Conservation (phyloP, 2,113 vertebrate genomes). For the Xiphophorus maculatus region DNA sequence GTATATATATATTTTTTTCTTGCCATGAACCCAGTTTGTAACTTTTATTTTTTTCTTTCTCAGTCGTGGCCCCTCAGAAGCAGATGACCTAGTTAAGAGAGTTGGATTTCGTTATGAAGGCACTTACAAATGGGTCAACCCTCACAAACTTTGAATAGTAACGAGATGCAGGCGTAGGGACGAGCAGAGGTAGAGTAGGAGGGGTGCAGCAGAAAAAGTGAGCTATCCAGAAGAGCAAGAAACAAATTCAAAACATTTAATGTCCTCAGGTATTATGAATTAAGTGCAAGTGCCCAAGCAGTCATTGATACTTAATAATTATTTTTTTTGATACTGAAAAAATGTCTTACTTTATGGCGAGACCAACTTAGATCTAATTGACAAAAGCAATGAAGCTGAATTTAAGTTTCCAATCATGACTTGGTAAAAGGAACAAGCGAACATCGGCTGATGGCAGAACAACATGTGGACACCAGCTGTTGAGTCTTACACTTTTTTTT, state of each 20-base stretch:
- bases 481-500: conserved; percentile 2
- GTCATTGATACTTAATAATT: neutral
- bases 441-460: neutral
- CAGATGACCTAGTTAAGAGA: conserved; percentile 86
- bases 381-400: conserved; percentile 29
- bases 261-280: conserved; percentile 55
- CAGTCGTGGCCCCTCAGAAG: conserved; percentile 88
- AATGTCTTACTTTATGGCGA: conserved; percentile 1
- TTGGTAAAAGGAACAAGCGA: conserved; percentile 19
- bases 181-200: conserved; percentile 3
- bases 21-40: neutral
- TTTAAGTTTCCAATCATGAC: conserved; percentile 7
- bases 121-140: conserved; percentile 93
- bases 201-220: conserved; percentile 13
- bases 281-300: neutral
- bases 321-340: neutral
- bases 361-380: conserved; percentile 3
- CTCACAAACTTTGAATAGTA: conserved; percentile 84
- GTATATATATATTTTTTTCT: neutral
- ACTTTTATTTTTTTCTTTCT: neutral
- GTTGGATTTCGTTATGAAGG: conserved; percentile 91
- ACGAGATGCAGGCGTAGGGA: conserved; percentile 26
- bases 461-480: conserved; percentile 24
- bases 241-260: neutral
- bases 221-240: conserved; percentile 22